These are phyloP conservation scores for Dyspetes luteomarginatus DNA, from an alignment of 2,888 invertebrate genomes.

Conservation along the genomic window DNA sequence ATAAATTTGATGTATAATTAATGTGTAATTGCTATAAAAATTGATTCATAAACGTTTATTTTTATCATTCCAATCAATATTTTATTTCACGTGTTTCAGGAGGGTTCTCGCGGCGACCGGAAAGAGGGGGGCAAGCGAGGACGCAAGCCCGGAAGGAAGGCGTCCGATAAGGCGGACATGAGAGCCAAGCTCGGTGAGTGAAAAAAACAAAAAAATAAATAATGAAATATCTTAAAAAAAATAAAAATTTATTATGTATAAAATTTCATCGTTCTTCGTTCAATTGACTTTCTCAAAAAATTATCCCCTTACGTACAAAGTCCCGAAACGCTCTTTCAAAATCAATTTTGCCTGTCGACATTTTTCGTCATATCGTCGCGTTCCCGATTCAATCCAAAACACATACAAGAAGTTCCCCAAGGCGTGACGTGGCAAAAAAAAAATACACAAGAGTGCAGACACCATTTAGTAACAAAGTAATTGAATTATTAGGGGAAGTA, in stretches of 20 bases:
- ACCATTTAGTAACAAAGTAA: no score
- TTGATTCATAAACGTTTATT: background rate
- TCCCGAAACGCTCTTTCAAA: background rate
- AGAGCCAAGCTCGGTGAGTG: conserved; percentile 94
- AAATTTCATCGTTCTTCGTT: background rate
- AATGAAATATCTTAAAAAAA: conserved; percentile 12
- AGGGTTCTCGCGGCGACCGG: conserved; percentile 86
- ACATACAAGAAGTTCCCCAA: background rate
- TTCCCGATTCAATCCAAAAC: conserved; percentile 9
- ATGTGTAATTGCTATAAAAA: no score
- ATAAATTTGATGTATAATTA: no score
- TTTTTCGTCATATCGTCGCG: no score
- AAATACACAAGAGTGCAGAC: no score
- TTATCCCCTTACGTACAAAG: no score
- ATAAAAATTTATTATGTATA: background rate
- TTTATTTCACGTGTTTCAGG: conserved; percentile 79
- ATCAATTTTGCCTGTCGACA: background rate
- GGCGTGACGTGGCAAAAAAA: background rate
- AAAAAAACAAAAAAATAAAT: conserved; percentile 7
- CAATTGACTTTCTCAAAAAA: background rate
- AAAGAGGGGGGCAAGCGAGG: conserved; percentile 94
- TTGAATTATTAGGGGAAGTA: no score
- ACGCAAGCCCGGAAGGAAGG: conserved; percentile 94
- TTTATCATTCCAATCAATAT: conserved; percentile 20
- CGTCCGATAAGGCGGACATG: conserved; percentile 95